phyloP scores from a whole-genome alignment of 92 coral and sea anemone genomes.

The Porites divaricata region DNA sequence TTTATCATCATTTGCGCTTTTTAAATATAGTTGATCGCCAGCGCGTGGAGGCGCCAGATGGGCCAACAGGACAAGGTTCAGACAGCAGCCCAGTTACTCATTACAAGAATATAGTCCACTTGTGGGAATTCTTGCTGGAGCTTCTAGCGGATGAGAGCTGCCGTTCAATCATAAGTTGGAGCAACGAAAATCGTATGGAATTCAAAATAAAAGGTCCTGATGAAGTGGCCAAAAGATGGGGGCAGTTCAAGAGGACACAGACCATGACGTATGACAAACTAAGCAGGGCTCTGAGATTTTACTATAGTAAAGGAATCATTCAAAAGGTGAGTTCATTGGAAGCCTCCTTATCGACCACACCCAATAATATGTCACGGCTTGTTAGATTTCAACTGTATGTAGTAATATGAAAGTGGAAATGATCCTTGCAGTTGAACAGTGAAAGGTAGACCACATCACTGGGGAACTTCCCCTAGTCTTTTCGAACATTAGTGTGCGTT shows the following conservation, averaged over 20 bases:
- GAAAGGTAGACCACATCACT: too few relatives aligned
- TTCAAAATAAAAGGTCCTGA: conserved; percentile 84
- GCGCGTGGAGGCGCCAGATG: too few relatives aligned
- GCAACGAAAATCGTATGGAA: conserved; percentile 78
- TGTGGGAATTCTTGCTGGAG: conserved; percentile 95
- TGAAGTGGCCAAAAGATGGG: conserved; percentile 97
- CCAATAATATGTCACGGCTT: too few relatives aligned
- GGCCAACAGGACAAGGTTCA: too few relatives aligned
- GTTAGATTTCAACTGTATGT: too few relatives aligned
- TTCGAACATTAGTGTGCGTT: too few relatives aligned
- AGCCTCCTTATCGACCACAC: too few relatives aligned
- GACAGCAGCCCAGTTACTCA: conserved; percentile 4
- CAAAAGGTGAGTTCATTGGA: conserved; percentile 69
- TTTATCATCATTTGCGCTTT: too few relatives aligned
- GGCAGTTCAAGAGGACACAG: conserved; percentile 80
- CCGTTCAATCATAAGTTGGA: conserved; percentile 81
- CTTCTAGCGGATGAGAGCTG: conserved; percentile 78
- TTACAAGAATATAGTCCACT: conserved; percentile 81
- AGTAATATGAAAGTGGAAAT: too few relatives aligned
- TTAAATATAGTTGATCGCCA: too few relatives aligned
- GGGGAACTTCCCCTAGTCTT: too few relatives aligned
- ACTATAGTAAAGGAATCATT: conserved; percentile 92
- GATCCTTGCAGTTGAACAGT: too few relatives aligned
- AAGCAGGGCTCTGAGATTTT: conserved; percentile 91
- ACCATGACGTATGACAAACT: conserved; percentile 95